Conservation (phyloP, 2,888 invertebrate species). For the Anthophora plumipes region DNA sequence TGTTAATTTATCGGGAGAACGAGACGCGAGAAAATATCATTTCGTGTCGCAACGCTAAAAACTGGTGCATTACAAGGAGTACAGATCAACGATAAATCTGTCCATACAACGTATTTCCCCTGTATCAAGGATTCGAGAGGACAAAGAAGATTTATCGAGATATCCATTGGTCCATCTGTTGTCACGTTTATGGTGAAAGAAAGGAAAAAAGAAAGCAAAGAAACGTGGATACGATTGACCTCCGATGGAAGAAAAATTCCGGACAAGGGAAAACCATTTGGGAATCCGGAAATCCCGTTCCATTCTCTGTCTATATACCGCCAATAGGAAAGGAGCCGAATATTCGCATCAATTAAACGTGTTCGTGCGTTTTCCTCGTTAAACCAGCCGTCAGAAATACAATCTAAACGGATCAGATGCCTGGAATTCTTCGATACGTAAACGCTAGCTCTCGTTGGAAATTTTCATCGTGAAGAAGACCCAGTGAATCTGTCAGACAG, state of each 20-base stretch:
- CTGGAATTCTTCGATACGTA: neutral
- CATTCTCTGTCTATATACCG: neutral
- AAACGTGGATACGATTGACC: slow-evolving; percentile 2
- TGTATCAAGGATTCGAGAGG: slow-evolving; percentile 8
- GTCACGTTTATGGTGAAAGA: slow-evolving; percentile 2
- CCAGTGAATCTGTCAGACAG: neutral
- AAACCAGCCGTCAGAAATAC: neutral
- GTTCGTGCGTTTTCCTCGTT: neutral
- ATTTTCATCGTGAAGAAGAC: neutral
- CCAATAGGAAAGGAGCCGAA: neutral
- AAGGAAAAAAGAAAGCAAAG: neutral
- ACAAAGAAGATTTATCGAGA: slow-evolving; percentile 36
- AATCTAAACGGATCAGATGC: neutral
- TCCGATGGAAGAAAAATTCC: neutral
- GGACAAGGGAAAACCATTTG: slow-evolving; percentile 21
- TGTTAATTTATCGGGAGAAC: no score
- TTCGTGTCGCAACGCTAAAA: no score
- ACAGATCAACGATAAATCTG: slow-evolving; percentile 47
- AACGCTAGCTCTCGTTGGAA: neutral
- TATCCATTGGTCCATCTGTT: neutral
- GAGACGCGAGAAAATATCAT: no score
- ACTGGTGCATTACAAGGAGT: slow-evolving; percentile 25
- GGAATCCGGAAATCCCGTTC: neutral
- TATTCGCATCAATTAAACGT: slow-evolving; percentile 26
- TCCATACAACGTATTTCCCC: slow-evolving; percentile 9